A percentile compares a stretch with the other conserved stretches of the same genome.
These are phyloP conservation scores for Coilia nasus DNA, from an alignment of 2,797 vertebrate genomes.

Conservation along the genomic window DNA sequence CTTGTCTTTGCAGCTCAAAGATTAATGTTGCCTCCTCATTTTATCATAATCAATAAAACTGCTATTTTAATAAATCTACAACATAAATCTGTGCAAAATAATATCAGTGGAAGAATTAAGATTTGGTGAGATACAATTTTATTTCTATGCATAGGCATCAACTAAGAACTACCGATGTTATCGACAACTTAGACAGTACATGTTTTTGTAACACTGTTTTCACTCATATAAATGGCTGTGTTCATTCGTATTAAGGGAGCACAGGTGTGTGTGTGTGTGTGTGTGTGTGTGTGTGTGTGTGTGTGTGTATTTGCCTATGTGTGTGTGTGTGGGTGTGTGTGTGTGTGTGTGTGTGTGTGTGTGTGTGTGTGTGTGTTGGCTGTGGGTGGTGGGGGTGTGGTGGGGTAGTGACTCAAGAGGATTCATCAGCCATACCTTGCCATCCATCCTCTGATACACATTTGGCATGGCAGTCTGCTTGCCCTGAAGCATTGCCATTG, in stretches of 20 bases:
- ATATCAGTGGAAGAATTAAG: neutral
- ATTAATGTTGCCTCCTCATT: neutral
- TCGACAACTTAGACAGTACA: neutral
- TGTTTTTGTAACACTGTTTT: neutral
- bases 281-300: neutral
- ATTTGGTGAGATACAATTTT: neutral
- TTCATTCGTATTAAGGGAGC: neutral
- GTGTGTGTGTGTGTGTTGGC: neutral
- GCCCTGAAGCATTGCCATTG: neutral
- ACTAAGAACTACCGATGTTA: neutral
- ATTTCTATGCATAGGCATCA: neutral
- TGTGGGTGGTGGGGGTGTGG: neutral
- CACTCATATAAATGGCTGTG: neutral
- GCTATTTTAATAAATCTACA: too few relatives aligned
- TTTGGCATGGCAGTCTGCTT: neutral
- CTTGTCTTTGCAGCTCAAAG: neutral
- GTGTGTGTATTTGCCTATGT: too few relatives aligned
- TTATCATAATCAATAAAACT: neutral
- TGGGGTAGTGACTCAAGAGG: neutral
- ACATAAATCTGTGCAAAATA: neutral
- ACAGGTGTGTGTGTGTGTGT: too few relatives aligned
- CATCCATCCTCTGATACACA: neutral
- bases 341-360: slow-evolving; percentile 30
- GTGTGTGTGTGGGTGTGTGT: neutral
- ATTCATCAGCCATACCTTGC: neutral